These are phyloP conservation scores for Bombus soroeensis DNA, from an alignment of 1,140 invertebrate species.

Conservation along the genomic window DNA sequence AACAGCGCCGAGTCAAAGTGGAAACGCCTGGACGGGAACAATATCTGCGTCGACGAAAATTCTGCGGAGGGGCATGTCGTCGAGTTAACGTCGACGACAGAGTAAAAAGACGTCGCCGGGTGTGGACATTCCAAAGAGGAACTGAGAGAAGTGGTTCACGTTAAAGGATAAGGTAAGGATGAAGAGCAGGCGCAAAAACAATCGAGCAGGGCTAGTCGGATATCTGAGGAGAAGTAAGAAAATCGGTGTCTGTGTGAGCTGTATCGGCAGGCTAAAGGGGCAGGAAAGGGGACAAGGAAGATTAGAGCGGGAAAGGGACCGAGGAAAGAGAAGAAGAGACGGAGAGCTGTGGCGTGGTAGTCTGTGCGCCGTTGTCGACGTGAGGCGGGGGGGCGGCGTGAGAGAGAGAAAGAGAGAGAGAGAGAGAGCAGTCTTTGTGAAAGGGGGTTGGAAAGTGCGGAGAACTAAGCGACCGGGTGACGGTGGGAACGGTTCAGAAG, in stretches of 20 bases:
- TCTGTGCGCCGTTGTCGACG: constrained; percentile 28
- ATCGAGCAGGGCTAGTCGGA: constrained; percentile 9
- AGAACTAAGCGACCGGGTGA: constrained; percentile 58
- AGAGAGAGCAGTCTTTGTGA: constrained; percentile 39
- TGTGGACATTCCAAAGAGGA: too few relatives aligned
- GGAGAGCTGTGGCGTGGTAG: constrained; percentile 25
- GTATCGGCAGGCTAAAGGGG: constrained; percentile 11
- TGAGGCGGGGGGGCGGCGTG: neutral
- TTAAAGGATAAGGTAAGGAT: neutral
- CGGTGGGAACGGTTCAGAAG: constrained; percentile 66
- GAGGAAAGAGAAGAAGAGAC: neutral
- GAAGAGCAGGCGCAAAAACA: neutral
- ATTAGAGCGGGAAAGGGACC: constrained; percentile 29
- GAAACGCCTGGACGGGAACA: neutral
- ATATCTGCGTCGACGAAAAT: neutral
- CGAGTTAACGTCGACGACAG: neutral
- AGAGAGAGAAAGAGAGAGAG: neutral
- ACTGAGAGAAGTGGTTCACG: neutral
- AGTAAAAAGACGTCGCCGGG: neutral
- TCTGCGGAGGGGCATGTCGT: neutral
- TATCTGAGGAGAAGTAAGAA: constrained; percentile 2
- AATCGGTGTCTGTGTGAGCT: neutral
- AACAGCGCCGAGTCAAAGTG: neutral
- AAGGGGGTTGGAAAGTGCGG: constrained; percentile 52
- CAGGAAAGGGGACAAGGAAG: neutral